Conservation (phyloP, 2,113 vertebrate species). For the Melospiza melodia region DNA sequence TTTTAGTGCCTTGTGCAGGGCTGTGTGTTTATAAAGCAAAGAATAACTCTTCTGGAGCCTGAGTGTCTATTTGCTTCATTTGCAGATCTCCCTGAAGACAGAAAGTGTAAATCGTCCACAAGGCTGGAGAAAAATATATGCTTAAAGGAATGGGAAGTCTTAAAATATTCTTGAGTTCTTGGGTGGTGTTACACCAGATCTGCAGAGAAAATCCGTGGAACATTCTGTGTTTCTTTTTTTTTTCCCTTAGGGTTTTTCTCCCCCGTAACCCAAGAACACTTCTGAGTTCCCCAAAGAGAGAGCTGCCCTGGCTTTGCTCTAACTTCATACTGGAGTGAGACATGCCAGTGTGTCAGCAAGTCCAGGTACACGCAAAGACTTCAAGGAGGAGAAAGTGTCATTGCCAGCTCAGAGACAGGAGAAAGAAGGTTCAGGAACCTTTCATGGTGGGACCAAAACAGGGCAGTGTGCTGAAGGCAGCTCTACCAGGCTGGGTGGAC, state of each 20-base stretch:
- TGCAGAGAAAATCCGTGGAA: background rate
- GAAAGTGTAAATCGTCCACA: background rate
- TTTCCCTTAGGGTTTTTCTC: too few species aligned
- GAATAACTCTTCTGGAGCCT: background rate
- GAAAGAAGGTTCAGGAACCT: background rate
- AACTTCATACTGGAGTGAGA: background rate
- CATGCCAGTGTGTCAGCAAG: background rate
- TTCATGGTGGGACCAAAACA: background rate
- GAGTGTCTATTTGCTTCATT: background rate
- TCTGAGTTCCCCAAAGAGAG: background rate
- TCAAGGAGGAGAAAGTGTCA: background rate
- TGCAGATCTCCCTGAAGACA: background rate
- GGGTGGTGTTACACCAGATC: background rate
- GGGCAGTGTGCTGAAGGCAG: background rate
- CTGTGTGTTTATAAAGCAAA: conserved; percentile 10
- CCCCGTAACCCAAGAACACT: background rate
- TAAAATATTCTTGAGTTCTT: background rate
- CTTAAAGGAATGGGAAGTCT: background rate
- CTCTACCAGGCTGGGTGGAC: background rate
- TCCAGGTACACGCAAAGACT: accelerated
- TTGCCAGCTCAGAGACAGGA: background rate
- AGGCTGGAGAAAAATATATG: background rate
- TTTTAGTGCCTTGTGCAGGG: background rate
- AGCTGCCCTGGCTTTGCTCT: background rate
- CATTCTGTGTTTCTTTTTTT: background rate